Evolutionary conservation across 2,888 invertebrate genomes (phyloP).

Genomic region (Brenthis daphne): DNA sequence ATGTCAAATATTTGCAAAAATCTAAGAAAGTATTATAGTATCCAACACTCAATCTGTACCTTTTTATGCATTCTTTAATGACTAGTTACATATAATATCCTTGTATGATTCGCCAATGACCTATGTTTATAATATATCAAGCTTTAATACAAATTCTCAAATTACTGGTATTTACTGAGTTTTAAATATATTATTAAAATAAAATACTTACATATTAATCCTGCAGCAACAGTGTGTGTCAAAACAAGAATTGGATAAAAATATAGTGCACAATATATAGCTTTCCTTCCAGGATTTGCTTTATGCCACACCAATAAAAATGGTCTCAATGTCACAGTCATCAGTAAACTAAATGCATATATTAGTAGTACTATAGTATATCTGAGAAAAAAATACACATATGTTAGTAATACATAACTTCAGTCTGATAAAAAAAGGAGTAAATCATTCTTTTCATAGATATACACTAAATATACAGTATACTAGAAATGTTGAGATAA

Average conservation of each 20-base stretch:
- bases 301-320: conserved; percentile 86
- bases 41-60: no score
- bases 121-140: no score
- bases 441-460: neutral
- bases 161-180: no score
- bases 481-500: neutral
- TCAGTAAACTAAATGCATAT: conserved; percentile 90
- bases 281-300: conserved; percentile 87
- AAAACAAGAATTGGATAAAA: conserved; percentile 94
- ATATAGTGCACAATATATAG: conserved; percentile 96
- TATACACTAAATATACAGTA: neutral
- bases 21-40: no score
- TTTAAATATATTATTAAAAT: neutral
- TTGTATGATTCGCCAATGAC: no score
- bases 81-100: no score
- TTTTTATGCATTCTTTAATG: no score
- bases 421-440: no score
- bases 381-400: conserved; percentile 75
- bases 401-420: neutral
- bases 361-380: conserved; percentile 96
- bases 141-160: no score
- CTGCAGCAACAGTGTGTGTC: conserved; percentile 93
- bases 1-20: no score
- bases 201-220: conserved; percentile 90
- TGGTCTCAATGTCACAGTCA: conserved; percentile 91